phyloP scores from a whole-genome alignment of 2,113 vertebrate genomes.

The Rissa tridactyla region DNA sequence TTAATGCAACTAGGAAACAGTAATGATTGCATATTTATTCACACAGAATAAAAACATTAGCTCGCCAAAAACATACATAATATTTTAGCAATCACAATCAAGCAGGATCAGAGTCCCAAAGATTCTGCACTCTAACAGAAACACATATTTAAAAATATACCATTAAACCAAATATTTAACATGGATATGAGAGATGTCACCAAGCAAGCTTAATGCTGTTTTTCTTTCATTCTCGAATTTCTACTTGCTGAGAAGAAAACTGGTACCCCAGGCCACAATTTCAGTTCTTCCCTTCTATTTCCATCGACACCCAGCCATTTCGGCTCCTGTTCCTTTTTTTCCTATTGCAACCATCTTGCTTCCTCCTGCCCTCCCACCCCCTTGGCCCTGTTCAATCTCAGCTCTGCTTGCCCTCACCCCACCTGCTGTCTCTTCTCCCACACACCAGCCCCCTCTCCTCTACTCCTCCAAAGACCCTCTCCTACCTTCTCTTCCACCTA shows the following conservation, averaged over 20 bases:
- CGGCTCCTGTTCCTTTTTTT: neutral
- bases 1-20: neutral
- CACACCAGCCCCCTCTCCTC: rapidly evolving
- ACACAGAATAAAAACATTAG: neutral
- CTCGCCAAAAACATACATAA: neutral
- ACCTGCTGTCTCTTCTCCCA: neutral
- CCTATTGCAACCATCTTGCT: neutral
- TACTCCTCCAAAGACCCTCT: neutral
- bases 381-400: neutral
- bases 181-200: neutral
- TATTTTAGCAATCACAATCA: neutral
- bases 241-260: neutral
- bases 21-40: neutral
- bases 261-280: neutral
- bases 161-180: conserved; percentile 2
- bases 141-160: neutral
- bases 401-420: neutral
- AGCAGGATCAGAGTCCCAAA: neutral
- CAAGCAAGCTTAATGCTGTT: neutral
- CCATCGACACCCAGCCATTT: neutral
- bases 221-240: neutral
- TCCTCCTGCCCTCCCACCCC: neutral
- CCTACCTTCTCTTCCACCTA: neutral
- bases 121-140: neutral
- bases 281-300: neutral